phyloP scores from a whole-genome alignment of 1,140 invertebrate species.

The Leucophenga varia region DNA sequence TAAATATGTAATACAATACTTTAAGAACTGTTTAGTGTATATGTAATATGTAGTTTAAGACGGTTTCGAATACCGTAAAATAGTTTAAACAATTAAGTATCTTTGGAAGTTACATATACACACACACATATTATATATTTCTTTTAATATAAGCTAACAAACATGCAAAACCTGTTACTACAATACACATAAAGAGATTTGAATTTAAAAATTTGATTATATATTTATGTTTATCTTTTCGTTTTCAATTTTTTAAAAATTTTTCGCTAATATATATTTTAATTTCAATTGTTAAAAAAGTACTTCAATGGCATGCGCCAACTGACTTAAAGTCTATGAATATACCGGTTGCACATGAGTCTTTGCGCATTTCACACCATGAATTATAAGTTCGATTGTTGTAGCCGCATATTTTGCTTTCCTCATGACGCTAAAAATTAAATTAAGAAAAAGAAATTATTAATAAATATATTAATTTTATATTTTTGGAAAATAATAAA shows the following conservation, averaged over 20 bases:
- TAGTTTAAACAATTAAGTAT: too few relatives aligned
- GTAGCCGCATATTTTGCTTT: conserved; percentile 69
- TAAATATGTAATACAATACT: too few relatives aligned
- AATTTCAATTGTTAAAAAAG: conserved; percentile 17
- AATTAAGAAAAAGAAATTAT: conserved; percentile 1
- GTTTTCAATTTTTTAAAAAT: neutral
- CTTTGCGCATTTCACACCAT: conserved; percentile 85
- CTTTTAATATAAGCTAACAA: too few relatives aligned
- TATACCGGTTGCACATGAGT: conserved; percentile 77
- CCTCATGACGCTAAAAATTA: conserved; percentile 19
- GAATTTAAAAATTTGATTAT: conserved; percentile 11
- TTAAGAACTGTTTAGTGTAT: neutral
- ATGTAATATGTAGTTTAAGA: neutral
- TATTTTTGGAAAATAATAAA: neutral
- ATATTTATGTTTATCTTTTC: conserved; percentile 12
- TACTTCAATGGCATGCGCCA: conserved; percentile 63
- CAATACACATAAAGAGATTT: neutral
- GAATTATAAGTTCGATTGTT: conserved; percentile 83
- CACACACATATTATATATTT: too few relatives aligned
- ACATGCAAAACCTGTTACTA: too few relatives aligned
- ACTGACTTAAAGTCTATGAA: conserved; percentile 75
- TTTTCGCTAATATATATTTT: neutral
- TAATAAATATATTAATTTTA: conserved; percentile 2
- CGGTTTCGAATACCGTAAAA: too few relatives aligned
- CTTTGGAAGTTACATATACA: too few relatives aligned